Evolutionary conservation across 2,888 invertebrate genomes (phyloP), one percentile per base, ranked within the genome.

Genomic region (Eilema caniola): DNA sequence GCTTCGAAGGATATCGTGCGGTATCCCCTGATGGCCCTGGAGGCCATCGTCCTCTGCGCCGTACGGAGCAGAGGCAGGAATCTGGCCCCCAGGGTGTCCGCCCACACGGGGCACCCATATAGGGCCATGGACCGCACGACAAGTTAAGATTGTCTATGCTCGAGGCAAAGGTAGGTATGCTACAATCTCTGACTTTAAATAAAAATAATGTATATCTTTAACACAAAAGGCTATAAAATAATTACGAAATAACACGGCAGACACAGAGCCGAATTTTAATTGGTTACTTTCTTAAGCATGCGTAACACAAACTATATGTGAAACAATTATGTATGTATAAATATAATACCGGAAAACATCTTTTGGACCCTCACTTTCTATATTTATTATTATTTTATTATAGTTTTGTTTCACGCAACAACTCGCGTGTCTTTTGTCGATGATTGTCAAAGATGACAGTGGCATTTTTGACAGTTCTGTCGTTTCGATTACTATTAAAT

Each of bases 301-400:
- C 89, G 86, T 88, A 92, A 93, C 66, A 73, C 73, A 76, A 83
- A 85, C 84, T 85, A 88, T 91, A 93, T 90, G 89, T 91, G 92
- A 93, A 90, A 93, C 91, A 93, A 94, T 94, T 93, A 94, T 92
- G 90, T 90, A 89, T 88, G 88, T 92, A 92, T 91, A 91, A 90
- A 93, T 90, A 91, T 65, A 65, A 65, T 84, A 89, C 89, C 90
- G 92, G 90, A 92, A 92, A 91, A 89, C 88, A 87, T 86, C 84
- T 86, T 47, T 89, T 89, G 67, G 78, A 76, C 71, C 72, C 83
- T 81, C 80, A 90, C 94, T 94, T 94, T 94, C 94, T 94, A 84
- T 86, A 83, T 88, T 88, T 82, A 20, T 73, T 74, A 67, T 67
- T 71, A 62, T 77, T 79, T 89, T 89, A 88, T 88, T 88, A 88